These are phyloP conservation scores for Maconellicoccus hirsutus DNA, from an alignment of 1,140 invertebrate species.

Conservation along the genomic window DNA sequence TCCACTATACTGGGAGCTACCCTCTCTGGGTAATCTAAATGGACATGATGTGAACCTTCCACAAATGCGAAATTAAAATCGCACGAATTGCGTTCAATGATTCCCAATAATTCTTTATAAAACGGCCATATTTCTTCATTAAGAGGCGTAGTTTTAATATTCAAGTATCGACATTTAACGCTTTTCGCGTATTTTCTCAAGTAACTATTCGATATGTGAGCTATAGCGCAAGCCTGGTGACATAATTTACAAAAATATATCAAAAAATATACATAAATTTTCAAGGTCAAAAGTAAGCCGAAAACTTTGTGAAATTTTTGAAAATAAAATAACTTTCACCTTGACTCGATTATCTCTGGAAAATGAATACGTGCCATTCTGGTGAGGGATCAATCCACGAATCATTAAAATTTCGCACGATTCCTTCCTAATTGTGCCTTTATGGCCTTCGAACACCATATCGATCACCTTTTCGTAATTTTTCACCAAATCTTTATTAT, in stretches of 20 bases:
- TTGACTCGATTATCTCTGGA: conserved; percentile 52
- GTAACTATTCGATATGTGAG: conserved; percentile 55
- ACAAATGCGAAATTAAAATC: conserved; percentile 56
- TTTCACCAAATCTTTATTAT: conserved; percentile 52
- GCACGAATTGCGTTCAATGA: conserved; percentile 44
- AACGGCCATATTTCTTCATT: conserved; percentile 49
- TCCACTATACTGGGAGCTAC: conserved; percentile 48
- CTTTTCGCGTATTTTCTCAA: conserved; percentile 52
- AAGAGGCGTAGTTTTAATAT: conserved; percentile 56
- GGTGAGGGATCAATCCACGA: conserved; percentile 49
- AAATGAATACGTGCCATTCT: conserved; percentile 45
- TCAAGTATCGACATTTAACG: conserved; percentile 64
- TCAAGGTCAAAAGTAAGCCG: background rate
- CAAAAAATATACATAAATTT: background rate
- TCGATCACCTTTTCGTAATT: conserved; percentile 60
- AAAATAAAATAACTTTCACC: conserved; percentile 32
- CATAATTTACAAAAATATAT: background rate
- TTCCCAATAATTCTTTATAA: conserved; percentile 51
- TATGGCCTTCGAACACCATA: conserved; percentile 54
- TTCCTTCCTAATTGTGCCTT: conserved; percentile 50
- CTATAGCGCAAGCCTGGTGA: conserved; percentile 48
- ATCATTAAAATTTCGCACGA: conserved; percentile 56
- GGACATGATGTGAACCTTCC: conserved; percentile 70
- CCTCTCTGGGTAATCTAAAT: conserved; percentile 60
- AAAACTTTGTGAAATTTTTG: too few species aligned